Evolutionary conservation across 2,113 vertebrate genomes (phyloP).

Genomic region (Platichthys flesus): DNA sequence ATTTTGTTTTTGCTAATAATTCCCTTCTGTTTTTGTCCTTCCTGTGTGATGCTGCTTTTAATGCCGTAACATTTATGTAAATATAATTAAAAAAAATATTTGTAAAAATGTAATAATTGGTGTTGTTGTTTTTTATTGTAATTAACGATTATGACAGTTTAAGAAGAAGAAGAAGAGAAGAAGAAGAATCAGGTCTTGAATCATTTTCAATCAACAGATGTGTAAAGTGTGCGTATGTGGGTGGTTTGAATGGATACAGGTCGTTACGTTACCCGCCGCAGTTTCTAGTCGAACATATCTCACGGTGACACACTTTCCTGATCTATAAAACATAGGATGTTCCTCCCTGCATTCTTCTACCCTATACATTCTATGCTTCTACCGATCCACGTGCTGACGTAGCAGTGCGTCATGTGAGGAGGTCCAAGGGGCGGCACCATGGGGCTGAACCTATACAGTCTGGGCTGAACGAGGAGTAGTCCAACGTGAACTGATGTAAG

Average conservation of each 20-base stretch:
- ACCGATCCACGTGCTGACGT: background rate
- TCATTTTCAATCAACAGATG: background rate
- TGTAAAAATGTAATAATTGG: background rate
- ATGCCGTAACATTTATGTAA: background rate
- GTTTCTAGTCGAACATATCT: constrained; percentile 68
- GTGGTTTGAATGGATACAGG: background rate
- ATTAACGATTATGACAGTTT: no score
- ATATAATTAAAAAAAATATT: background rate
- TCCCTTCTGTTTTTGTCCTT: background rate
- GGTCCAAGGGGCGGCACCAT: no score
- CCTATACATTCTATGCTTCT: no score
- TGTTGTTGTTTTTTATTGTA: background rate
- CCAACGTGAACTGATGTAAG: background rate
- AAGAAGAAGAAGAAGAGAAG: background rate
- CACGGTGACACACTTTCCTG: constrained; percentile 44
- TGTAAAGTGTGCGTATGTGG: background rate
- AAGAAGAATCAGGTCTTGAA: background rate
- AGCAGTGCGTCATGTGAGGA: constrained; percentile 15
- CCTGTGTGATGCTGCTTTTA: background rate
- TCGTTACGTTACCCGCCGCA: background rate
- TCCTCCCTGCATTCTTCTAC: rapidly evolving
- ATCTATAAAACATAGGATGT: background rate
- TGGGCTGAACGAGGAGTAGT: constrained; percentile 33
- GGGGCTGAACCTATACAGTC: background rate
- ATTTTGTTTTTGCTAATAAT: background rate